Percentiles rank a stretch among this genome's conserved stretches.
Conservation (phyloP, 2,113 vertebrate genomes). For the Speoplatyrhinus poulsoni region DNA sequence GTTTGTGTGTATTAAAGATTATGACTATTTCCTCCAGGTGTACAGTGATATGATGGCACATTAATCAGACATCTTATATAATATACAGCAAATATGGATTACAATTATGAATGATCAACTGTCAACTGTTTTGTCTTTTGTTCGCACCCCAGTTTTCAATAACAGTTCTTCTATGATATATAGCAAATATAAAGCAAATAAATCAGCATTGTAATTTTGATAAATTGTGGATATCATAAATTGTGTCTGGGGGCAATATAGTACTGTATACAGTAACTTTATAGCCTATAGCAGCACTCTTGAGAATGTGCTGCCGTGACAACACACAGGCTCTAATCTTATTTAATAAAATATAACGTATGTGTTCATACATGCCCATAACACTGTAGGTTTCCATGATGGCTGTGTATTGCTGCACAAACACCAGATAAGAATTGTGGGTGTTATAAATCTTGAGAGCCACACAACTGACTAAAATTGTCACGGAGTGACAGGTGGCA, state of each 20-base stretch:
- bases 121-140: neutral
- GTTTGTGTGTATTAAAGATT: neutral
- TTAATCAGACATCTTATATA: neutral
- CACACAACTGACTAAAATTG: neutral
- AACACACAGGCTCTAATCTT: too few relatives aligned
- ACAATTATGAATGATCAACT: neutral
- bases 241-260: neutral
- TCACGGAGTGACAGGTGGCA: too few relatives aligned
- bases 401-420: conserved; percentile 8
- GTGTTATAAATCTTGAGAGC: neutral
- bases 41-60: too few relatives aligned
- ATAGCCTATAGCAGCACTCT: too few relatives aligned
- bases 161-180: neutral
- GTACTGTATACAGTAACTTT: too few relatives aligned
- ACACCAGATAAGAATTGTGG: neutral
- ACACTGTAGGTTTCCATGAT: too few relatives aligned
- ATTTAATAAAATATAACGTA: too few relatives aligned
- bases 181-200: neutral
- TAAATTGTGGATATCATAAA: neutral
- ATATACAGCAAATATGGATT: neutral
- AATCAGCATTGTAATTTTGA: neutral
- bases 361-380: too few relatives aligned
- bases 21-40: too few relatives aligned
- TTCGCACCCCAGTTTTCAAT: neutral
- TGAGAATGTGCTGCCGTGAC: too few relatives aligned